phyloP scores from a whole-genome alignment of 1,140 invertebrate species.

The Anadara kagoshimensis region DNA sequence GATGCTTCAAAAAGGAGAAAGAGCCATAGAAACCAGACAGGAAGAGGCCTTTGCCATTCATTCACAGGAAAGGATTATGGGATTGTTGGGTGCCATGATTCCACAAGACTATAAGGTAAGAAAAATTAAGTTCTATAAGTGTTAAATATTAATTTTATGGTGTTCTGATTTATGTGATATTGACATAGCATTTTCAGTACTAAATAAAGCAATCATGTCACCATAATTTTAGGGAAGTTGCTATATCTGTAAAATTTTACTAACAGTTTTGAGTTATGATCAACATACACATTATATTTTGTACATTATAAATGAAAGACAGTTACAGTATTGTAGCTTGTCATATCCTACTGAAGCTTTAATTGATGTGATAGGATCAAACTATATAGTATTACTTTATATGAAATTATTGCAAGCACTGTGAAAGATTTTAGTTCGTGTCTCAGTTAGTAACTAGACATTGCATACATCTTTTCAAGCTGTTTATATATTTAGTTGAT shows the following conservation, averaged over 20 bases:
- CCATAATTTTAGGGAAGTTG: no score
- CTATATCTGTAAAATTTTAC: neutral
- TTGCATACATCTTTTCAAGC: neutral
- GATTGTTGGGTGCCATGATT: slow-evolving; percentile 70
- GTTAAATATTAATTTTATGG: neutral
- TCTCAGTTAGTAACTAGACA: neutral
- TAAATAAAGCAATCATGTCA: neutral
- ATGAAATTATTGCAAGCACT: neutral
- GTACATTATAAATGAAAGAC: no score
- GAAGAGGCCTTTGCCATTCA: slow-evolving; percentile 70
- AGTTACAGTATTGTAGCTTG: no score
- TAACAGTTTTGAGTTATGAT: neutral
- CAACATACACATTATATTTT: no score
- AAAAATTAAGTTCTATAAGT: neutral
- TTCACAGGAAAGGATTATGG: slow-evolving; percentile 72
- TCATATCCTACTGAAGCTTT: no score
- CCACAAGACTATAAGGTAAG: slow-evolving; percentile 59
- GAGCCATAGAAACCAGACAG: slow-evolving; percentile 52
- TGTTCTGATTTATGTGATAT: neutral
- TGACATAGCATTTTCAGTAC: neutral
- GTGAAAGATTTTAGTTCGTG: neutral
- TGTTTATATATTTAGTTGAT: neutral
- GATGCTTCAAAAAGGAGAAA: slow-evolving; percentile 9
- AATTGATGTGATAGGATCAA: no score
- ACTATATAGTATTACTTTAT: no score